Evolutionary conservation across 2,113 vertebrate genomes (phyloP).

Genomic region (Eretmochelys imbricata): DNA sequence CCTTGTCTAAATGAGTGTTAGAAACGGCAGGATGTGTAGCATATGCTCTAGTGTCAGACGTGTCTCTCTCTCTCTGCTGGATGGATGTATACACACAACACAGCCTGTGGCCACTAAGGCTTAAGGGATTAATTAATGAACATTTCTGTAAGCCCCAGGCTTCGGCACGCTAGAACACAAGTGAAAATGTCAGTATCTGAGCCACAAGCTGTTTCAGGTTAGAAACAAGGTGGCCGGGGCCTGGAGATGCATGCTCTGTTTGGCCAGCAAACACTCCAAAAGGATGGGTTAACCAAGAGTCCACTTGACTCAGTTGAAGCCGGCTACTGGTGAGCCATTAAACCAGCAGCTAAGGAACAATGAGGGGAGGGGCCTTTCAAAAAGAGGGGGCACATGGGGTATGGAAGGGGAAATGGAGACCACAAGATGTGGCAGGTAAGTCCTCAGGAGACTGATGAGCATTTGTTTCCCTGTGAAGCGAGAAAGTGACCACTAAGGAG

Average conservation of each 20-base stretch:
- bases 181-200: conserved; percentile 24
- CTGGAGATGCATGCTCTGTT: fast-evolving
- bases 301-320: neutral
- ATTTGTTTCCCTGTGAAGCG: neutral
- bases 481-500: neutral
- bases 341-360: neutral
- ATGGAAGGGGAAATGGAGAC: neutral
- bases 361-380: neutral
- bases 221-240: neutral
- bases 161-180: neutral
- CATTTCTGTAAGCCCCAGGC: conserved; percentile 44
- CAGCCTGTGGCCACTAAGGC: neutral
- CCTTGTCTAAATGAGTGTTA: conserved; percentile 19
- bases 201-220: neutral
- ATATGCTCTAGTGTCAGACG: conserved; percentile 1
- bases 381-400: neutral
- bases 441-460: neutral
- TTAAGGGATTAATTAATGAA: conserved; percentile 55
- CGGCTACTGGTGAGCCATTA: neutral
- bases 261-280: neutral
- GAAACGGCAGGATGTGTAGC: neutral
- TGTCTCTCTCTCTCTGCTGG: neutral
- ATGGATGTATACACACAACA: neutral
- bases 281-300: neutral
- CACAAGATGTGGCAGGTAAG: neutral